A percentile compares a stretch with the other conserved stretches of the same genome.
Evolutionary conservation across 2,113 vertebrate genomes (phyloP).

Genomic region (Protomyctophum bolini): DNA sequence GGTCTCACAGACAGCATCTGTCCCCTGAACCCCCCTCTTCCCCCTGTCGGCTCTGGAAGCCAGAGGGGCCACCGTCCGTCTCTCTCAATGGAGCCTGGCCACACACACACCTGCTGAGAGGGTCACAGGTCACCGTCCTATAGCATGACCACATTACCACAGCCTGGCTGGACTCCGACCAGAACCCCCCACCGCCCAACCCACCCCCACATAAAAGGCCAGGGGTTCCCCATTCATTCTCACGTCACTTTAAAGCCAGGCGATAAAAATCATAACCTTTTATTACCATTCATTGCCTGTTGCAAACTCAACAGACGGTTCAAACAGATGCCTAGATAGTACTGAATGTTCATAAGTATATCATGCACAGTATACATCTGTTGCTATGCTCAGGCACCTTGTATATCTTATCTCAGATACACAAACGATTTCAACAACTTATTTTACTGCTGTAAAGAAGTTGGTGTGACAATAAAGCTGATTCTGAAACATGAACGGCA

Average conservation of each 20-base stretch:
- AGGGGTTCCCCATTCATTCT: constrained; percentile 38
- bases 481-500: too few species aligned
- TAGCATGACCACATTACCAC: constrained; percentile 34
- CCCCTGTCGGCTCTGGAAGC: constrained; percentile 25
- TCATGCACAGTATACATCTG: too few species aligned
- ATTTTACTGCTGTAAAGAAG: too few species aligned
- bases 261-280: constrained; percentile 23
- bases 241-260: constrained; percentile 2
- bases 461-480: too few species aligned
- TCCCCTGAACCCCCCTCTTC: constrained; percentile 36
- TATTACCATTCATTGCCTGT: too few species aligned
- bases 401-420: too few species aligned
- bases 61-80: constrained; percentile 24
- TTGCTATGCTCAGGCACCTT: too few species aligned
- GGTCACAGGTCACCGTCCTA: constrained; percentile 65
- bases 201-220: constrained; percentile 11
- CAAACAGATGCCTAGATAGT: neutral
- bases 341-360: too few species aligned
- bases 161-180: constrained; percentile 37
- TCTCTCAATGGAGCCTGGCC: constrained; percentile 58
- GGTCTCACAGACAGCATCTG: constrained; percentile 77
- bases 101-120: constrained; percentile 77
- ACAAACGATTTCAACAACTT: too few species aligned
- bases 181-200: neutral
- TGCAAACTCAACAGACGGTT: neutral